Evolutionary conservation across 2,888 invertebrate species (phyloP), one percentile per base, ranked within the genome.

Genomic region (Hirtodrosophila confusa): DNA sequence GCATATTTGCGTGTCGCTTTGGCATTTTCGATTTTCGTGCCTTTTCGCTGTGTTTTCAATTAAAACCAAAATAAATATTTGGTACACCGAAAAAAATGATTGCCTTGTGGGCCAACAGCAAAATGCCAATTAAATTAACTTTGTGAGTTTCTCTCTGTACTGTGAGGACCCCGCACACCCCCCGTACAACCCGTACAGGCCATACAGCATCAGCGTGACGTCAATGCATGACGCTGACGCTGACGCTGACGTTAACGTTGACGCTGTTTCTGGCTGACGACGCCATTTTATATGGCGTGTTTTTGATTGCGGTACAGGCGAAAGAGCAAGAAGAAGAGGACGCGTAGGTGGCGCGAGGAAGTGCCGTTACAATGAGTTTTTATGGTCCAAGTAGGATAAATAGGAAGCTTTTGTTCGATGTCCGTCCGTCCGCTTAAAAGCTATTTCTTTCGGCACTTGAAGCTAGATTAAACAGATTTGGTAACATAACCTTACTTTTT

Each of bases 201-300:
- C 9, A 24, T 44, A 12, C 62, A 51, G 27, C 43, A 36, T 43
- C 49, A 9, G 33, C 11, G 49, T 82, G 79, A 80, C 74, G 76
- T 77, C 80, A 78, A 60, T 62, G 57, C 57, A 49, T 39, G 33
- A 55, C 45, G 36, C 40, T 41, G 7, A n/a, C 31, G 43, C 12
- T 58, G 70, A 74, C 67, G 36, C 40, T 41, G 7, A n/a, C 31
- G 43, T 11, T 58, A 67, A 74, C 67, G 37, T 31, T 31, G 35
- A 48, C 44, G 40, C 24, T 41, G 41, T 6, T 44, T 24, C 57
- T 54, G 68, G 43, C 41, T 58, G 35, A 48, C 68, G 70, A 66
- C 71, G 83, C 80, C 80, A 80, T 80, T 80, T 80, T 78, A 68
- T 58, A 17, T 17, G 17, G 17, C 17, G 45, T 56, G 58, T 37